Conservation (phyloP, 2,113 vertebrate genomes). For the Ictidomys tridecemlineatus region DNA sequence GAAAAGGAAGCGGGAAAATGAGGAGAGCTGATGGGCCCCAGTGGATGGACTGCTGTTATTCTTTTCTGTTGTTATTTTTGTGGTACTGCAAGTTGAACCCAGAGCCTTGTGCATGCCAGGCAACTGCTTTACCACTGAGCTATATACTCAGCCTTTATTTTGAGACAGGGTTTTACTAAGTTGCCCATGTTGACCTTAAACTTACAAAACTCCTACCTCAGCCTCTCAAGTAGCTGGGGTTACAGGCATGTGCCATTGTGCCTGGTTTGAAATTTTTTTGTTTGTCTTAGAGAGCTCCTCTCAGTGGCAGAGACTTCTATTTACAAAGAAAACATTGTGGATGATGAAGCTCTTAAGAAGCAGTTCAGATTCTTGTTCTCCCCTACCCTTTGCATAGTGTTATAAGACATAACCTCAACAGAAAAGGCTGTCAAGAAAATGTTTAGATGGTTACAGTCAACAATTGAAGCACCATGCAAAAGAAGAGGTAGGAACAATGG, state of each 20-base stretch:
- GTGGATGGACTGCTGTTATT: neutral
- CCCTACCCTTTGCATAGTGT: neutral
- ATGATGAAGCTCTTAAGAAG: neutral
- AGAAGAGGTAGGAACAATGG: neutral
- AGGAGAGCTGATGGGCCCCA: neutral
- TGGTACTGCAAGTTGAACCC: too few species aligned
- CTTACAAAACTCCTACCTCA: neutral
- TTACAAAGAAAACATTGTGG: neutral
- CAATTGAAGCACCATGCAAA: neutral
- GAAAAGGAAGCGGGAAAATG: neutral
- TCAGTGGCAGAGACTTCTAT: neutral
- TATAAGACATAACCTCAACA: neutral
- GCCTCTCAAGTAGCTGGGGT: neutral
- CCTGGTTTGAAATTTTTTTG: neutral
- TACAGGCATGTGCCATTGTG: neutral
- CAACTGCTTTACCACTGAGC: too few species aligned
- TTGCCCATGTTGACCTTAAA: neutral
- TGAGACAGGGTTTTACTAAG: neutral
- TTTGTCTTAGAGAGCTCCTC: neutral
- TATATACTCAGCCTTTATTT: too few species aligned
- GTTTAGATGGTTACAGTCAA: neutral
- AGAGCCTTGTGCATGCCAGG: too few species aligned
- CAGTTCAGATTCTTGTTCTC: neutral
- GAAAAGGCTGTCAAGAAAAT: neutral
- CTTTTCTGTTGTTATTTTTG: too few species aligned